Conservation (phyloP, 2,888 invertebrate genomes). For the Gari tellinella region DNA sequence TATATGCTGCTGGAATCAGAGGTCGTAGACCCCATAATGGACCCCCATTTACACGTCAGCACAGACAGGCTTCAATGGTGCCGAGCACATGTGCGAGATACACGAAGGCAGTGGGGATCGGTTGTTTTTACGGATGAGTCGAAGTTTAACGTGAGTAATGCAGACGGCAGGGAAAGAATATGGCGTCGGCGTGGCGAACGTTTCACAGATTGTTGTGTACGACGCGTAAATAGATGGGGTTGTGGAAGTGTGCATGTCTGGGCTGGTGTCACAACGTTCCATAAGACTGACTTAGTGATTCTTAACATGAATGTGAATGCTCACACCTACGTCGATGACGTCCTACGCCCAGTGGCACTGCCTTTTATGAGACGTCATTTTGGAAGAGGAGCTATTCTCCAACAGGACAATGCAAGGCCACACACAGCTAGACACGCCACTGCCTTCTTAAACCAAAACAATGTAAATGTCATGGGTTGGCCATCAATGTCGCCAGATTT, state of each 20-base stretch:
- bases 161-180: conserved; percentile 3
- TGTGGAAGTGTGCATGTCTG: conserved; percentile 17
- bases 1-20: background rate
- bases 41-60: background rate
- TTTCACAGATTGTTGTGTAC: conserved; percentile 6
- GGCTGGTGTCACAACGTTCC: conserved; percentile 15
- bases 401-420: too few species aligned
- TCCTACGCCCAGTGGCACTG: conserved; percentile 11
- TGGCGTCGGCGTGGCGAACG: conserved; percentile 12
- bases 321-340: conserved; percentile 14
- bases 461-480: too few species aligned
- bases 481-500: too few species aligned
- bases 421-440: too few species aligned
- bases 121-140: conserved; percentile 9
- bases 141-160: conserved; percentile 1
- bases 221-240: conserved; percentile 15
- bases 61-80: conserved; percentile 5
- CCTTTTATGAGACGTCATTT: conserved; percentile 14
- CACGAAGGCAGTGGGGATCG: conserved; percentile 7
- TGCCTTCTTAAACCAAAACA: too few species aligned
- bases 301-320: conserved; percentile 20
- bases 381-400: too few species aligned
- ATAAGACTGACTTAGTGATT: conserved; percentile 19
- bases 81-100: conserved; percentile 5
- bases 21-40: background rate